Base-by-base conservation (phyloP, 1,140 invertebrate species). In the Conus ventricosus region DNA sequence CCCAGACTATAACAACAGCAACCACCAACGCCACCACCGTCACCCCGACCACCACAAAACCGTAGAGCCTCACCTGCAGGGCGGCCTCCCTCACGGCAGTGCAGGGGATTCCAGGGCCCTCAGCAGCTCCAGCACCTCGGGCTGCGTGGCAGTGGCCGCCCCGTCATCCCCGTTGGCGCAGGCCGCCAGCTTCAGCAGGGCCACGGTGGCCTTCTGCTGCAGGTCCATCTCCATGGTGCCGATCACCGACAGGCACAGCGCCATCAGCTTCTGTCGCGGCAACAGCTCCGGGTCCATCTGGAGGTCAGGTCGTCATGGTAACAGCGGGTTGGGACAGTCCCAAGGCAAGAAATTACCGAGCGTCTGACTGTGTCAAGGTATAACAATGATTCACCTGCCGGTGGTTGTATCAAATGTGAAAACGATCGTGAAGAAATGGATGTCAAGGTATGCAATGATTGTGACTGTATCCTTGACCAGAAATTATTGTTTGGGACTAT, bases 101-200 rank as follows among this genome's bases (percentile, higher is more conserved):
- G 23, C 95, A 94, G 17, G 96, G 94, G 96, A 97, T 94, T 98
- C 97, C 81, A 99, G 94, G 2, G 97, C 97, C 67, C 96, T 95
- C n/a, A 98, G 96, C 87, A 99, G 96, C 55, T 97, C 96, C 86
- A 96, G 95, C 75, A 98, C 96, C 94, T 98, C 98, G n/a, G 97
- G 96, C 5, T 95, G 93, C 71, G 96, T 95, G 3, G 97, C 97
- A 60, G 93, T 94, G 78, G 96, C 96, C 91, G 97, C 96, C 5
- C 96, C 96, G 23, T 95, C 93, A 25, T 96, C 95, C 4, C 94
- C 93, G 1, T 97, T 97, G 53, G 97, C 97, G 90, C 97, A 97
- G 17, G 95, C 95, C 2, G 97, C 97, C 6, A 98, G 97, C 91
- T 98, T 97, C 81, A 98, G 93, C 39, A 99, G 94, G 25, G 97